Percentiles rank a stretch among this genome's conserved stretches.
Evolutionary conservation across 2,888 invertebrate species (phyloP).

Genomic region (Drosophila algonquin): DNA sequence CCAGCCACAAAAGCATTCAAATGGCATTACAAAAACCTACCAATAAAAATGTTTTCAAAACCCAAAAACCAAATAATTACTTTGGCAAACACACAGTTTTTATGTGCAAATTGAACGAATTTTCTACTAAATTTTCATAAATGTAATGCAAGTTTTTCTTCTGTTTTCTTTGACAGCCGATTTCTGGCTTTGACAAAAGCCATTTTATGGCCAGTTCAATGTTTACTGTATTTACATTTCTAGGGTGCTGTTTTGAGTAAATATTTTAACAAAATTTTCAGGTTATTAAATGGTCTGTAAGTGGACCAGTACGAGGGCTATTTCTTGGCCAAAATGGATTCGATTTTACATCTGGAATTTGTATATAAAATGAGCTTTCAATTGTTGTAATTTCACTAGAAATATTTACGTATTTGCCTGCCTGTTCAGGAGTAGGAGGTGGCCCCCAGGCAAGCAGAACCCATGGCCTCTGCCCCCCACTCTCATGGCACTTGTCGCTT

Average conservation of each 20-base stretch:
- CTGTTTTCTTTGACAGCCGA: background rate
- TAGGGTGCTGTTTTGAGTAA: background rate
- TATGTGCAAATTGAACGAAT: slow-evolving; percentile 11
- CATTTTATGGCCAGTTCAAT: background rate
- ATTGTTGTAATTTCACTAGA: background rate
- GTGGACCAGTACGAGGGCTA: background rate
- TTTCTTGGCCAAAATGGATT: background rate
- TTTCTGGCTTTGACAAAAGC: background rate
- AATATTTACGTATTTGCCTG: background rate
- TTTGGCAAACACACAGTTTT: background rate
- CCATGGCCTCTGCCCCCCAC: background rate
- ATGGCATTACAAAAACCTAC: slow-evolving; percentile 47
- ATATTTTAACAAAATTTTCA: background rate
- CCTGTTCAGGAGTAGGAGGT: background rate
- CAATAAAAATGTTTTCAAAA: slow-evolving; percentile 37
- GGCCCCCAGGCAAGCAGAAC: background rate
- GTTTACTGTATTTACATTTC: background rate
- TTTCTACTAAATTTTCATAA: background rate
- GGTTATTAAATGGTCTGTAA: background rate
- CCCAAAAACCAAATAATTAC: slow-evolving; percentile 3
- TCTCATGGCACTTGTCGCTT: slow-evolving; percentile 1
- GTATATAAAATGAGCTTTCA: background rate
- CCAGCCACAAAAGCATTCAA: slow-evolving; percentile 15
- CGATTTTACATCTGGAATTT: too few relatives aligned
- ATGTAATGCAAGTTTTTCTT: background rate